Evolutionary conservation across 2,113 vertebrate species (phyloP).

Genomic region (Chlorocebus sabaeus): DNA sequence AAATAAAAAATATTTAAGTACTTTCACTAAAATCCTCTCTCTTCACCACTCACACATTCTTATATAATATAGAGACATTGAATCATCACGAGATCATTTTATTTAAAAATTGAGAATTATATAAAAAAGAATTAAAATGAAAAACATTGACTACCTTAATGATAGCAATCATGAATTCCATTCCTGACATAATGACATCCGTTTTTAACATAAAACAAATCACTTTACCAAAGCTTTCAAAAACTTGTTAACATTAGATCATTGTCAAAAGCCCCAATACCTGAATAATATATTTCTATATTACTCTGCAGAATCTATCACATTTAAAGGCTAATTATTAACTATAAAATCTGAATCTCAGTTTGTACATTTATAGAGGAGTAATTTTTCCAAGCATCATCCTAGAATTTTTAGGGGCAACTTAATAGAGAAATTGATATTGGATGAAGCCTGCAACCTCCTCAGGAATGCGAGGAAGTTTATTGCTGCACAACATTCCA

Average conservation of each 20-base stretch:
- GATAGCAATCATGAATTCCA: conserved; percentile 9
- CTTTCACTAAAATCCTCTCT: neutral
- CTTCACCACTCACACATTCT: neutral
- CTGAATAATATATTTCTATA: conserved; percentile 1
- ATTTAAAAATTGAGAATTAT: conserved; percentile 47
- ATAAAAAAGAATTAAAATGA: conserved; percentile 28
- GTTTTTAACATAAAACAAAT: conserved; percentile 35
- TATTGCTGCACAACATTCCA: conserved; percentile 1
- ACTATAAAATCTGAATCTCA: conserved; percentile 29
- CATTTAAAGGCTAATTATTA: conserved; percentile 48
- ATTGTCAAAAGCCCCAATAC: neutral
- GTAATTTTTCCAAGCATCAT: conserved; percentile 22
- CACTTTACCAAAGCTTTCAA: conserved; percentile 15
- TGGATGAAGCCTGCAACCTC: conserved; percentile 29
- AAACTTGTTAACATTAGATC: neutral
- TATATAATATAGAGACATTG: neutral
- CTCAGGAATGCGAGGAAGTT: conserved; percentile 41
- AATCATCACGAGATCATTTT: neutral
- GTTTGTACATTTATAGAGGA: neutral
- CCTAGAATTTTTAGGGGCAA: conserved; percentile 39
- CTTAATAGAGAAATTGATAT: conserved; percentile 31
- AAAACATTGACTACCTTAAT: conserved; percentile 26
- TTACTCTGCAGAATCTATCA: neutral
- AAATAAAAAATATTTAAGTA: conserved; percentile 6
- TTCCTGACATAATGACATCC: neutral